phyloP scores from a whole-genome alignment of 1,140 invertebrate species.

The Hormaphis cornu region DNA sequence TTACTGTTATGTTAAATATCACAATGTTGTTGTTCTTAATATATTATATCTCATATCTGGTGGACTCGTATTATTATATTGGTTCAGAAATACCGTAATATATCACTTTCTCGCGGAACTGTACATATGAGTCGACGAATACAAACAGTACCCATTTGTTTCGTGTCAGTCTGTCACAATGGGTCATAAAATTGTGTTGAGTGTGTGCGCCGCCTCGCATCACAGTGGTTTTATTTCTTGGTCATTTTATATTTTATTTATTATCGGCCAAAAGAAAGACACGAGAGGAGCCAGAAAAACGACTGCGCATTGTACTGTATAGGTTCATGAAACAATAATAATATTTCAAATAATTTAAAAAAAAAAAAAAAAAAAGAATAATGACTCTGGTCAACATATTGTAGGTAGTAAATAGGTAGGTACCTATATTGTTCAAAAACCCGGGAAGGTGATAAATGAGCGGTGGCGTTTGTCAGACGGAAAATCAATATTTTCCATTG shows the following conservation, averaged over 20 bases:
- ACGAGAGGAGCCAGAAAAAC: background rate
- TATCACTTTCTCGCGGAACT: background rate
- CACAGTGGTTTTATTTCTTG: constrained; percentile 19
- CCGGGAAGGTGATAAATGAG: too few relatives aligned
- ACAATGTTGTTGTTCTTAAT: too few relatives aligned
- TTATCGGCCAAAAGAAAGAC: background rate
- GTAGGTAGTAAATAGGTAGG: background rate
- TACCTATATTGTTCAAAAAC: too few relatives aligned
- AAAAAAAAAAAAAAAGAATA: background rate
- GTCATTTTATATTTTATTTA: constrained; percentile 28
- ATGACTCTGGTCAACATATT: background rate
- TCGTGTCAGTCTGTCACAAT: constrained; percentile 26
- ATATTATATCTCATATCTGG: too few relatives aligned
- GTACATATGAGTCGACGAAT: constrained; percentile 12
- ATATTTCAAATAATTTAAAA: background rate
- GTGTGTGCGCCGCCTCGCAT: background rate
- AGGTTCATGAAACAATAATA: background rate
- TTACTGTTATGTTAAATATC: too few relatives aligned
- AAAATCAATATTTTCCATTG: too few relatives aligned
- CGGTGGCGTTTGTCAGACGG: background rate
- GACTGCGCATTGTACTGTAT: constrained; percentile 11
- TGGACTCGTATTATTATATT: too few relatives aligned
- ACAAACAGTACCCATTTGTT: constrained; percentile 8
- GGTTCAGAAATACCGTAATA: constrained; percentile 8
- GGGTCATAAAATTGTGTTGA: constrained; percentile 20